Base-by-base conservation (phyloP, 1,140 invertebrate genomes). In the Nephila pilipes region DNA sequence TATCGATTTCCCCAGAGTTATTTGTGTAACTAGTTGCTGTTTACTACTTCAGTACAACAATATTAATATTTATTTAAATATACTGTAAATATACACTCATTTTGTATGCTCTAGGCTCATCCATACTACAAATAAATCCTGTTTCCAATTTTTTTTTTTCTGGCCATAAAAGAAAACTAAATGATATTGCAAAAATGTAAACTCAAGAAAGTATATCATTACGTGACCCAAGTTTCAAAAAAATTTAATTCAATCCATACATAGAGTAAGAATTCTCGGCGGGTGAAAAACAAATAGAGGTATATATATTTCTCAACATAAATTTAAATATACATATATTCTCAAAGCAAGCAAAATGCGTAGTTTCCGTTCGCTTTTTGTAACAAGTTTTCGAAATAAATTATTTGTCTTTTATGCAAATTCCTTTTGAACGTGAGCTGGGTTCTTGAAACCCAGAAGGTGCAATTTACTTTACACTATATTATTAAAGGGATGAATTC, bases 371-470 rank as follows among this genome's bases (percentile, higher is more conserved):
- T 4, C 18, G 2, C 4, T 75, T 75, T 69, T 75, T 75, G 25
- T 32, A 75, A 75, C 29, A 75, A 75, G 16, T 32, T 75, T 75
- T 32, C 69, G 29, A 75, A 75, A 75, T 75, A 75, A 75, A 75
- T 75, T 75, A 75, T 75, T 75, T 75, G 69, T 75, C 69, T 75
- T 75, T 75, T 75, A 75, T 75, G 69, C 69, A 75, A 75, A 75
- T 75, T 32, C 18, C 8, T 18, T 16, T 18, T 75, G 29, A 18
- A 32, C 69, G 69, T 75, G 69, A 75, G 69, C 22, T 60, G 58
- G 58, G 16, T 60, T 0, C 20, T 36, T 75, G 65, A 75, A 75
- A 75, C 25, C 25, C 14, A 20, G 29, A 36, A 32, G 69, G 29
- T 36, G 69, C 32, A 75, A 75, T 75, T 75, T 75, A 36, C 69